Percentiles rank a stretch among this genome's conserved stretches.
These are phyloP conservation scores for Protophormia terraenovae DNA, from an alignment of 2,888 invertebrate species.

Conservation along the genomic window DNA sequence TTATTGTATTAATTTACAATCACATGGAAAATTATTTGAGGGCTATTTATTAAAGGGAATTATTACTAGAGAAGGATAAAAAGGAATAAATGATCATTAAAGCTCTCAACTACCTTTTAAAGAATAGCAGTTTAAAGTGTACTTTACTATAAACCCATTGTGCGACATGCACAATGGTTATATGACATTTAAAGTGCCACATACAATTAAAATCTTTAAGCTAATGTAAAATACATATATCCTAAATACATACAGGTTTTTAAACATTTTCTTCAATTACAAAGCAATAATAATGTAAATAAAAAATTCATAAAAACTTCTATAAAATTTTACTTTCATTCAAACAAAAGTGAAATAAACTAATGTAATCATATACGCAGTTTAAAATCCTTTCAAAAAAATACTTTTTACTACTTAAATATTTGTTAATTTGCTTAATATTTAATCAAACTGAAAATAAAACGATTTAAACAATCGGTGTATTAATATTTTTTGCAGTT, in stretches of 20 bases:
- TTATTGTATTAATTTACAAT: too few relatives aligned
- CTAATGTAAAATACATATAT: not conserved
- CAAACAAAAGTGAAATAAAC: constrained; percentile 29
- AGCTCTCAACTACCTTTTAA: too few relatives aligned
- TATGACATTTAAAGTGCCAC: not conserved
- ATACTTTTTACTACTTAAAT: constrained; percentile 8
- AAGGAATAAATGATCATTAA: too few relatives aligned
- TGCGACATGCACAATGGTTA: not conserved
- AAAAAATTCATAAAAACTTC: constrained; percentile 20
- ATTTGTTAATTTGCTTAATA: constrained; percentile 19
- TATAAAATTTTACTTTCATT: constrained; percentile 55
- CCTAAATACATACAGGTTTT: not conserved
- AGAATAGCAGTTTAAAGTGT: too few relatives aligned
- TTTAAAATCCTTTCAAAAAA: constrained; percentile 54
- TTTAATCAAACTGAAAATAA: constrained; percentile 21
- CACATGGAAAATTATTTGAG: too few relatives aligned
- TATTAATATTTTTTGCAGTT: constrained; percentile 26
- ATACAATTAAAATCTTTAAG: not conserved
- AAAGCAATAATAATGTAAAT: not conserved
- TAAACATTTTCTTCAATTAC: too few relatives aligned
- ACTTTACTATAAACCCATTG: too few relatives aligned
- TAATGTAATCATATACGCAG: not conserved
- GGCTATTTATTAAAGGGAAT: too few relatives aligned
- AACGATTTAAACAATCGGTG: constrained; percentile 27
- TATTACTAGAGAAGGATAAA: too few relatives aligned